Evolutionary conservation across 1,140 invertebrate species (phyloP).

Genomic region (Microplitis demolitor): DNA sequence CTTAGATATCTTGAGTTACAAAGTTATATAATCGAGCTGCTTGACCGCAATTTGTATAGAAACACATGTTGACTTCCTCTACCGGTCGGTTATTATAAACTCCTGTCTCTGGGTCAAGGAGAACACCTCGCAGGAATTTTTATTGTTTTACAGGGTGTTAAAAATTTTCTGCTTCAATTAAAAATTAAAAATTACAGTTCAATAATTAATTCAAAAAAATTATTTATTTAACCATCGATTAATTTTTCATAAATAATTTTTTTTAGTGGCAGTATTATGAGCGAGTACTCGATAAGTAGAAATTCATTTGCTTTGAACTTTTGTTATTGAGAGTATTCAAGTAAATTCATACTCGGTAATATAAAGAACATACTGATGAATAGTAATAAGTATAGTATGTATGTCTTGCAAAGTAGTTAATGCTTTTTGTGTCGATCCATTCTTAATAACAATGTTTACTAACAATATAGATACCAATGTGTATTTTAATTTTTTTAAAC

Average conservation of each 20-base stretch:
- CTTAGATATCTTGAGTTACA: not conserved
- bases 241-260: not conserved
- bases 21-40: constrained; percentile 29
- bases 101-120: constrained; percentile 48
- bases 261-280: not conserved
- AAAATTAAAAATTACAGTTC: too few relatives aligned
- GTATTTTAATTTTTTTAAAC: too few relatives aligned
- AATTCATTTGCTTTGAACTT: too few relatives aligned
- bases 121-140: constrained; percentile 37
- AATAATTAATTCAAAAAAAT: too few relatives aligned
- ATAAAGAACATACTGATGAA: not conserved
- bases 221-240: too few relatives aligned
- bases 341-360: not conserved
- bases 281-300: too few relatives aligned
- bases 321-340: too few relatives aligned
- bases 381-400: too few relatives aligned
- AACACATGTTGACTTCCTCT: constrained; percentile 25
- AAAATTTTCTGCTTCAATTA: not conserved
- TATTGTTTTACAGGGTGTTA: constrained; percentile 27
- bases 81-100: constrained; percentile 19
- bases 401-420: too few relatives aligned
- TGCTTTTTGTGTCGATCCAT: too few relatives aligned
- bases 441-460: too few relatives aligned
- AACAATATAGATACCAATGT: too few relatives aligned
- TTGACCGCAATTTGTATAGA: constrained; percentile 33